A percentile compares a stretch with the other conserved stretches of the same genome.
Evolutionary conservation across 2,797 vertebrate genomes (phyloP).

Genomic region (Nothura maculosa): DNA sequence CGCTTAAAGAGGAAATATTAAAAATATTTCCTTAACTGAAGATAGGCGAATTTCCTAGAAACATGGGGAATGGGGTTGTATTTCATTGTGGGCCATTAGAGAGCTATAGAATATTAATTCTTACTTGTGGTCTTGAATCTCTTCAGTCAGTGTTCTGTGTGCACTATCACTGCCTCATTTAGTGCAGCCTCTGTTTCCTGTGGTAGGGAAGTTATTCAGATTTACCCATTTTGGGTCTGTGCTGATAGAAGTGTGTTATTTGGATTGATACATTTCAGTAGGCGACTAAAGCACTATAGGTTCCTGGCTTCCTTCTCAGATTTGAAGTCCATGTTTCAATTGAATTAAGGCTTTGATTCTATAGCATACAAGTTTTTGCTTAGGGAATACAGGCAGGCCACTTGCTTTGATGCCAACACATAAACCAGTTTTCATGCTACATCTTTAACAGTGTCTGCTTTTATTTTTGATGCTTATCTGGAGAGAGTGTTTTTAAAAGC

Average conservation of each 20-base stretch:
- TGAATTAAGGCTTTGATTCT: not conserved
- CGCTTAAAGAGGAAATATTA: not conserved
- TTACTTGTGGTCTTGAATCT: not conserved
- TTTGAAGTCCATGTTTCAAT: not conserved
- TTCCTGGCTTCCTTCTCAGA: not conserved
- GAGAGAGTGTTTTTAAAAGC: not conserved
- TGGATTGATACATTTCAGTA: not conserved
- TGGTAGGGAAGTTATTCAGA: not conserved
- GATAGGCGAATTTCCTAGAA: not conserved
- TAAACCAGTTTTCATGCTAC: not conserved
- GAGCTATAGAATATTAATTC: not conserved
- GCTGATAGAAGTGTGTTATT: not conserved
- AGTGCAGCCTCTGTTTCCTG: not conserved
- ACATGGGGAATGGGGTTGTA: not conserved
- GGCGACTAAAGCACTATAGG: not conserved
- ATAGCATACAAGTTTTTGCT: not conserved
- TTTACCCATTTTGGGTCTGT: not conserved
- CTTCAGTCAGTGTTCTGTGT: not conserved
- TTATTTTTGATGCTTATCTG: not conserved
- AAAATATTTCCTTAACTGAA: not conserved
- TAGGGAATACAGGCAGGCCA: not conserved
- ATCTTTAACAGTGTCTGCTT: not conserved
- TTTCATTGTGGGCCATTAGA: not conserved
- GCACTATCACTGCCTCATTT: not conserved
- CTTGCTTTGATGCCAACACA: not conserved